phyloP scores from a whole-genome alignment of 2,113 vertebrate genomes.

The Notarius lentiginosus region DNA sequence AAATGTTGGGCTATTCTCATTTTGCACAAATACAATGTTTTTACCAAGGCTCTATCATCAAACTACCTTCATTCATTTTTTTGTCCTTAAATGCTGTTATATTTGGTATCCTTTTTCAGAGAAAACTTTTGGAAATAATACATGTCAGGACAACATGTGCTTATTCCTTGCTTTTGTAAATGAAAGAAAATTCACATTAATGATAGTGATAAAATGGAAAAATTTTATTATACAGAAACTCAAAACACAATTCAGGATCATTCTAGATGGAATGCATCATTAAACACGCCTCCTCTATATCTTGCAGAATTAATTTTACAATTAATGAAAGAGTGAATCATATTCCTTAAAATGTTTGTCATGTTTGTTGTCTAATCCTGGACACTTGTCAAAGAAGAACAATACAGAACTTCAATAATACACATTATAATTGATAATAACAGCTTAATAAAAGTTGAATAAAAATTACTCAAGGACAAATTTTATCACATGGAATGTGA shows the following conservation, averaged over 20 bases:
- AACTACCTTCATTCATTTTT: conserved; percentile 45
- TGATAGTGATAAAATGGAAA: background rate
- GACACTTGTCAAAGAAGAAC: background rate
- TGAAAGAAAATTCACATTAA: background rate
- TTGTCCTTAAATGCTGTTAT: conserved; percentile 32
- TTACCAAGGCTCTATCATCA: conserved; percentile 58
- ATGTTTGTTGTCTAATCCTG: background rate
- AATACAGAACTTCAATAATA: background rate
- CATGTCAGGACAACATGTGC: background rate
- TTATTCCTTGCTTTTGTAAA: background rate
- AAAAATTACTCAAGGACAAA: conserved; percentile 41
- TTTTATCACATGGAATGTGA: conserved; percentile 30
- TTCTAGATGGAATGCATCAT: background rate
- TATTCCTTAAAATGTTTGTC: background rate
- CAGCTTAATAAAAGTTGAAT: conserved; percentile 25
- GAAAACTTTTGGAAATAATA: background rate
- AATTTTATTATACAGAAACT: background rate
- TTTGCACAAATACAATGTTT: conserved; percentile 68
- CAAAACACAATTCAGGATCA: background rate
- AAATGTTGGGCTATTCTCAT: conserved; percentile 64
- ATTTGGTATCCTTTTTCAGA: background rate
- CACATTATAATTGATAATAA: background rate
- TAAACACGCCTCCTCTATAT: background rate
- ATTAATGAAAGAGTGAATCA: background rate
- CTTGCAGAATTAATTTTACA: background rate